A percentile compares a stretch with the other conserved stretches of the same genome.
These are phyloP conservation scores for Vanessa tameamea DNA, from an alignment of 1,140 invertebrate genomes.

Conservation along the genomic window DNA sequence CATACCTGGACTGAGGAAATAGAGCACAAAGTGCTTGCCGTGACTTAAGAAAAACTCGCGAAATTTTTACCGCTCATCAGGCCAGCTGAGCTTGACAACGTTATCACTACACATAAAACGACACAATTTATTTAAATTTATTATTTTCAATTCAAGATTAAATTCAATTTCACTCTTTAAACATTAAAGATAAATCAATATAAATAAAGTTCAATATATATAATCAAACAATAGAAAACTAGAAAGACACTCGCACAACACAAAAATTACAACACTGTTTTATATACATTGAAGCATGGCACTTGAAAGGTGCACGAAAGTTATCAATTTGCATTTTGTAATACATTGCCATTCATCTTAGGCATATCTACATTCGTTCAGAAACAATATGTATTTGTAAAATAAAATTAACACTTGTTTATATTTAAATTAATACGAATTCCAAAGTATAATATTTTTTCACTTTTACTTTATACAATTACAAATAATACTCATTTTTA, in stretches of 20 bases:
- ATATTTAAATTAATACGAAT: too few relatives aligned
- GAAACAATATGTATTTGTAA: conserved; percentile 3
- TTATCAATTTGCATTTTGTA: conserved; percentile 24
- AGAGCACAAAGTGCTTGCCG: conserved; percentile 71
- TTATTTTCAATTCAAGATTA: neutral
- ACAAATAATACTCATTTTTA: neutral
- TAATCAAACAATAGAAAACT: conserved; percentile 25
- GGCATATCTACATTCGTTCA: conserved; percentile 9
- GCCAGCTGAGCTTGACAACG: conserved; percentile 78
- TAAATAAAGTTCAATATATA: conserved; percentile 24
- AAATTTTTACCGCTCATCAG: conserved; percentile 77
- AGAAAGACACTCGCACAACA: conserved; percentile 39
- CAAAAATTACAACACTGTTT: conserved; percentile 42
- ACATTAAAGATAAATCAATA: conserved; percentile 11
- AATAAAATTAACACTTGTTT: neutral
- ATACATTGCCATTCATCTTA: conserved; percentile 31
- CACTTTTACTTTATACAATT: too few relatives aligned
- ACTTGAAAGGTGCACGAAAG: conserved; percentile 26
- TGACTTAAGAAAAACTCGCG: conserved; percentile 70
- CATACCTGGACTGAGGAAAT: conserved; percentile 73
- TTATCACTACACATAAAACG: conserved; percentile 64
- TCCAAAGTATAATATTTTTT: too few relatives aligned
- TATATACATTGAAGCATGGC: conserved; percentile 38
- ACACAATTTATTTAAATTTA: conserved; percentile 18
- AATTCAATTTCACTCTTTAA: conserved; percentile 3